Base-by-base conservation (phyloP, 2,888 invertebrate species). In the Drosophila paramelanica region DNA sequence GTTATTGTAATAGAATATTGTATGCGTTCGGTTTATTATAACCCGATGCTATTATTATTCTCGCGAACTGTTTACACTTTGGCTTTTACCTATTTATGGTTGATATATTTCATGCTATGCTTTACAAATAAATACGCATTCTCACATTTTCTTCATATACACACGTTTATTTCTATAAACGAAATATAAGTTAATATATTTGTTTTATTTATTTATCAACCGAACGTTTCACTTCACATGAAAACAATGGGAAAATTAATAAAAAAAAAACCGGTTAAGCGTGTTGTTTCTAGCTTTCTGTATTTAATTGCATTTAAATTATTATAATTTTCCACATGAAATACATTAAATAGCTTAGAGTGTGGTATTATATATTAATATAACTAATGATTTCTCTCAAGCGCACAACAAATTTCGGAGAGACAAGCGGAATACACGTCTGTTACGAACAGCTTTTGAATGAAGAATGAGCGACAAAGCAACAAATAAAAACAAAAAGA, bases 401-500 rank as follows among this genome's bases (percentile, higher is more conserved):
- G 52, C 61, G 55, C 45, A 17, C 45, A n/a, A 52, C 51, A 53
- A 64, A 13, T 43, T 49, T 43, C 23, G 31, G 20, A 46, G 57
- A 73, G 60, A 39, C 38, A 17, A 42, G 45, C 53, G 23, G 38
- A 57, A 41, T 39, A 36, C 39, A 73, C 73, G 76, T 73, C 78
- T 46, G 60, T 46, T 68, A 20, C 7, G 61, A 52, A 69, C 78
- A 68, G 69, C 60, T 76, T 78, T 73, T 65, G 6, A 27, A 41
- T 51, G 55, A 7, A 51, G 51, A 77, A 77, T 77, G 67, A 55
- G 57, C 42, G 52, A 41, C 45, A 66, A 43, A 57, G 59, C 75
- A 53, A 68, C 53, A 64, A 73, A 73, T 64, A 77, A 77, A 72
- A 77, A 72, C 64, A 77, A 61, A 64, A 58, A 58, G 51, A 55